Evolutionary conservation across 2,888 invertebrate genomes (phyloP), one percentile per base, ranked within the genome.

Genomic region (Abrostola triplasia): DNA sequence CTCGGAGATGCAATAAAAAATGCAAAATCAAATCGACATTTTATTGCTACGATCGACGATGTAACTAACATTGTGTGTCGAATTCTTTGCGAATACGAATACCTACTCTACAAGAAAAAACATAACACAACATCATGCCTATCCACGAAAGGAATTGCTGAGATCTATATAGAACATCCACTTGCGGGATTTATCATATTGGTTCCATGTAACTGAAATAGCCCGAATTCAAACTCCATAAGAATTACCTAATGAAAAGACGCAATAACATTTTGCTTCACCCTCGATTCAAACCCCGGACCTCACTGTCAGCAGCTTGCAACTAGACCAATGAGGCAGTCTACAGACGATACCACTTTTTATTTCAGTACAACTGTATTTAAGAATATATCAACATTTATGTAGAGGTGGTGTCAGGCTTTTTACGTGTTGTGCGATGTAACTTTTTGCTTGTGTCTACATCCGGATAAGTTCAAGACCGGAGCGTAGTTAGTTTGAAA

Each of bases 401-500:
- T 48, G 48, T 40, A 13, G n/a, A n/a, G n/a, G 1, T 36, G 44
- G 36, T 42, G 37, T 24, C 24, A 24, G 24, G 10, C 13, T 55
- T 13, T 40, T 52, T 38, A 8, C 13, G 11, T 5, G 7, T 55
- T 42, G 13, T 40, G 44, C n/a, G 35, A 9, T 54, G 42, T 55
- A 44, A 11, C 10, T 12, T 48, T 49, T 55, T 50, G 52, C 52
- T 52, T 12, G 40, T 13, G 51, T 12, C 51, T 36, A 50, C 36
- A 50, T 50, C 50, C 50, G 50, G 50, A 50, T 50, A 36, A 50
- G 50, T 36, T 44, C 44, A 44, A 44, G 49, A 11, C 36, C 44
- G 13, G 37, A n/a, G 50, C n/a, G 12, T 40, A 40, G 11, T 35
- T 35, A 48, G 48, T 50, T 50, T 50, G 36, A 50, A 50, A 50